Evolutionary conservation across 2,113 vertebrate species (phyloP), one percentile per base, ranked within the genome.

Genomic region (Paedocypris sp.): DNA sequence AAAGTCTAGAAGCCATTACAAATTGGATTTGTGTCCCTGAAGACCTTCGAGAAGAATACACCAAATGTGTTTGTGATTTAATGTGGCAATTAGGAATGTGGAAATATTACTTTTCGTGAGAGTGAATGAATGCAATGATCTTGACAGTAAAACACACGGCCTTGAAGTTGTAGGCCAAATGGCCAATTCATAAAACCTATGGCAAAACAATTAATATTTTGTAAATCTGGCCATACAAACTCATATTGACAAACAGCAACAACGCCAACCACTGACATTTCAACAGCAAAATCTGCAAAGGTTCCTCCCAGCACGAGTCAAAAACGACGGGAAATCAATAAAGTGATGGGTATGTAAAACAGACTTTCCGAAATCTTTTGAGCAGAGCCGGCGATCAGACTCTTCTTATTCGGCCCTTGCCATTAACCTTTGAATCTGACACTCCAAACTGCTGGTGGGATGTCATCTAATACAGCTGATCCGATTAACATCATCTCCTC

Each of bases 251-350:
- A 9, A 32, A 11, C 16, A 4, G 53, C 38, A 57, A 43, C 38
- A 22, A 57, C 43, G 53, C 26, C 53, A 57, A 57, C 43, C 53
- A 57, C 39, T 57, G 53, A 57, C 39, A 57, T 57, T 57, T 57
- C 26, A 57, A 57, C 39, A 32, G 53, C 22, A 57, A 25, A 57
- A 43, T 57, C 26, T 43, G 53, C 42, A 57, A 57, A 57, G 53
- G 53, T 43, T 57, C 29, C 1, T 25, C 25, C 16, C 38, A 9
- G 36, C 38, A 39, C 22, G 36, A 32, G 26, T 43, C 25, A 28
- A 43, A 42, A 10, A 26, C 13, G 38, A 56, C 20, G 25, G 23
- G 2, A 18, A 43, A 57, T 57, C 25, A 7, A 43, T 57, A 5
- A 42, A 28, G 36, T 56, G 36, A 57, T 43, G 53, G 31, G 39